Conservation (phyloP, 23 tunicate genomes). For the Oikopleura dioica region DNA sequence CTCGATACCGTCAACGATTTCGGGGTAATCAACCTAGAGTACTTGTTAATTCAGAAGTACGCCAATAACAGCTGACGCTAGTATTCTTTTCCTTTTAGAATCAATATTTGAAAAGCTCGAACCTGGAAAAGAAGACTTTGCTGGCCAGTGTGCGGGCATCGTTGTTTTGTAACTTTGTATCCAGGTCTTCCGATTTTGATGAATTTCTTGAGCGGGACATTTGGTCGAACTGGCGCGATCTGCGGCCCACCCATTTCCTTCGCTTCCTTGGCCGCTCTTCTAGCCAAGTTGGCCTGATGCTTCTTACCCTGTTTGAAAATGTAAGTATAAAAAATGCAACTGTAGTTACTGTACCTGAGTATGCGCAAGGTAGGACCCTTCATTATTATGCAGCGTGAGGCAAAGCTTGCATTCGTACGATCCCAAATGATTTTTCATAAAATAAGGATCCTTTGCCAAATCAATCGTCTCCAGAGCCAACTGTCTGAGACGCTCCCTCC, state of each 20-base stretch:
- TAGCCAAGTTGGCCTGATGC: constrained; percentile 92
- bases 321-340: too few relatives aligned
- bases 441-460: constrained; percentile 96
- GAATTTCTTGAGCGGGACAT: constrained; percentile 73
- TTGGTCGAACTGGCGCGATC: constrained; percentile 72
- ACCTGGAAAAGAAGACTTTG: constrained; percentile 83
- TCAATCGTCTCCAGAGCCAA: constrained; percentile 89
- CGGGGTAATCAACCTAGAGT: constrained; percentile 61
- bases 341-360: constrained; percentile 27
- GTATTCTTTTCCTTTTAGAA: too few relatives aligned
- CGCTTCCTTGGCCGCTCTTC: constrained; percentile 91
- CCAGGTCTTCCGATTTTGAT: constrained; percentile 96
- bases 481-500: constrained; percentile 75
- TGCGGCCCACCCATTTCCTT: constrained; percentile 65
- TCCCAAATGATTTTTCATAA: constrained; percentile 99
- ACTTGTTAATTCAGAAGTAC: neutral
- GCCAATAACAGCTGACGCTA: neutral
- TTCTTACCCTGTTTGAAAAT: constrained; percentile 99
- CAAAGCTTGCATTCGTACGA: constrained; percentile 93
- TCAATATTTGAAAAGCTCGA: neutral
- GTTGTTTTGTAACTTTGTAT: constrained; percentile 87
- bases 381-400: constrained; percentile 87
- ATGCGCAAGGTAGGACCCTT: constrained; percentile 92
- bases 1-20: constrained; percentile 60
- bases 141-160: constrained; percentile 74